Base-by-base conservation (phyloP, 2,797 vertebrate species). In the Gymnothorax javanicus region DNA sequence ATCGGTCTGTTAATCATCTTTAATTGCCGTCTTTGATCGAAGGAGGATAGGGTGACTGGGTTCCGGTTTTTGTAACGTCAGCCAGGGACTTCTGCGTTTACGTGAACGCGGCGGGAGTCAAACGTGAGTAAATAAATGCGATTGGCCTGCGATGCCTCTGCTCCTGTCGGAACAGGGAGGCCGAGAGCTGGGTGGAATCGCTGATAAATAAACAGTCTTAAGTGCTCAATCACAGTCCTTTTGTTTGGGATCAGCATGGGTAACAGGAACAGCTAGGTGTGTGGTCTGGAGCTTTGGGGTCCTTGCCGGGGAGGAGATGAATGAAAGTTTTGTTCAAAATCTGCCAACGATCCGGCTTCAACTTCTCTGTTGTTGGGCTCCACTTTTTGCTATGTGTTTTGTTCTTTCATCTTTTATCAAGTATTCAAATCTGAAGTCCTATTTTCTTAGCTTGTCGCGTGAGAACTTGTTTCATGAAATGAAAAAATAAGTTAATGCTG, bases 1-100 rank as follows among this genome's bases (percentile, higher is more conserved):
- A 81, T 50, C 17, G 77, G 50, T 13, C 77, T 56, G 77, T 56
- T 81, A 81, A 81, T 33, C n/a, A 20, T 81, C 77, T 81, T 81
- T 81, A 81, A 81, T 56, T 54, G 20, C n/a, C n/a, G 17, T 50
- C 17, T n/a, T 79, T 79, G 75, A 79, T 52, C 23, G 75, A 79
- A 50, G 33, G 50, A 52, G 75, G 75, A 54, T 52, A 8, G 77
- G 17, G 77, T 43, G 52, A 56, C 50, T 3, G 71, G 71, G 25
- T 43, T 20, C 15, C 23, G 52, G 52, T 81, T 81, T 81, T 50
- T 81, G 77, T 81, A 81, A 54, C 56, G 77, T 81, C 77, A 81
- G 75, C 77, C 52, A n/a, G 77, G 77, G 50, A 33, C 43, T 52
- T 2, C 5, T 1, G 15, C 50, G 50, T 20, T 81, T 56, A 20